These are phyloP conservation scores for Microhierax caerulescens DNA, from an alignment of 2,797 vertebrate species.

Conservation along the genomic window DNA sequence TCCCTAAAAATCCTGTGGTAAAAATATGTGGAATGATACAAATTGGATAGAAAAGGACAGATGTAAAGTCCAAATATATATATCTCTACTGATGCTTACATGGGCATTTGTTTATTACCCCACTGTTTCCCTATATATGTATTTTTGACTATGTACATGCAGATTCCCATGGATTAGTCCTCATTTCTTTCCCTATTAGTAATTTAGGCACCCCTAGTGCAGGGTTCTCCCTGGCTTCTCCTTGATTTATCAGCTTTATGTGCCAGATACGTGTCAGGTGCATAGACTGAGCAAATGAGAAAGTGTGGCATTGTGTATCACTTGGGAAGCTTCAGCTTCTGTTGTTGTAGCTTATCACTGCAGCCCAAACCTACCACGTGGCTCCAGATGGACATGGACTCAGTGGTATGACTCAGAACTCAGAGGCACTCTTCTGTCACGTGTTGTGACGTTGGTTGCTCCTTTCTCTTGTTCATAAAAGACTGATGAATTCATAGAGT, in stretches of 20 bases:
- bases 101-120: background rate
- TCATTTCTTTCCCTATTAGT: background rate
- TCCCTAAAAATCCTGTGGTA: background rate
- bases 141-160: background rate
- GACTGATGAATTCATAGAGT: background rate
- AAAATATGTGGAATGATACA: background rate
- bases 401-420: background rate
- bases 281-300: background rate
- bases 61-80: background rate
- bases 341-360: background rate
- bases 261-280: background rate
- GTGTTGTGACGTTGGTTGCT: background rate
- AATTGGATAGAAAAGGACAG: background rate
- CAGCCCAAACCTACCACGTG: background rate
- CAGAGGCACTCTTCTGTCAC: background rate
- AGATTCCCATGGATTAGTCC: background rate
- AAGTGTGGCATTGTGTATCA: rapidly evolving
- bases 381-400: background rate
- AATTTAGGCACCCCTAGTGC: background rate
- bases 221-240: background rate
- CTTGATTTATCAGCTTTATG: background rate
- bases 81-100: background rate
- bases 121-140: background rate
- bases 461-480: background rate
- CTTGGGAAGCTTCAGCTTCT: background rate